Conservation (phyloP, 2,888 invertebrate species). For the Zygogramma bicolorata region DNA sequence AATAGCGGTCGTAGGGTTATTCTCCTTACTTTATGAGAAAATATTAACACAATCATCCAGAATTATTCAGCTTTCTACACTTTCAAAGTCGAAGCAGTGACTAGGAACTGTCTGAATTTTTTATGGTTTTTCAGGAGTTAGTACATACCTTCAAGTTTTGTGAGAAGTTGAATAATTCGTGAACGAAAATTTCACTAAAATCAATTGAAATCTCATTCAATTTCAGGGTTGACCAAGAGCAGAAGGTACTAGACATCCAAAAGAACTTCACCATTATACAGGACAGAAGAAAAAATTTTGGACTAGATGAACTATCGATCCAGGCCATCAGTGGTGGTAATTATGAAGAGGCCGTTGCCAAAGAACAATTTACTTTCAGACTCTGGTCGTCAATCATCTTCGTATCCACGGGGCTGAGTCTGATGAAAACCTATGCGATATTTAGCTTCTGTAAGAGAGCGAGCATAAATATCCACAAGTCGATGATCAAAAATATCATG, state of each 20-base stretch:
- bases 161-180: no score
- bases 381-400: slow-evolving; percentile 39
- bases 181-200: no score
- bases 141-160: no score
- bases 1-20: no score
- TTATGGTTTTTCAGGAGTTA: no score
- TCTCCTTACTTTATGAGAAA: no score
- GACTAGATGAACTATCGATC: slow-evolving; percentile 5
- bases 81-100: no score
- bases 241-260: slow-evolving; percentile 31
- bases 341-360: slow-evolving; percentile 18
- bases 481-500: slow-evolving; percentile 68
- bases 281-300: slow-evolving; percentile 5
- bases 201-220: neutral
- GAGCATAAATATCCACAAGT: slow-evolving; percentile 72
- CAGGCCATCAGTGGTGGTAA: slow-evolving; percentile 26
- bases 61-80: no score
- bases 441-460: slow-evolving; percentile 50
- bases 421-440: slow-evolving; percentile 42
- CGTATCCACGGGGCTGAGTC: slow-evolving; percentile 38
- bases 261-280: slow-evolving; percentile 8
- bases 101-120: no score
- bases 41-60: no score
- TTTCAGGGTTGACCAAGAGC: slow-evolving; percentile 50
- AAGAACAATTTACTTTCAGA: slow-evolving; percentile 17